phyloP scores from a whole-genome alignment of 2,113 vertebrate species.

The Cettia cetti region DNA sequence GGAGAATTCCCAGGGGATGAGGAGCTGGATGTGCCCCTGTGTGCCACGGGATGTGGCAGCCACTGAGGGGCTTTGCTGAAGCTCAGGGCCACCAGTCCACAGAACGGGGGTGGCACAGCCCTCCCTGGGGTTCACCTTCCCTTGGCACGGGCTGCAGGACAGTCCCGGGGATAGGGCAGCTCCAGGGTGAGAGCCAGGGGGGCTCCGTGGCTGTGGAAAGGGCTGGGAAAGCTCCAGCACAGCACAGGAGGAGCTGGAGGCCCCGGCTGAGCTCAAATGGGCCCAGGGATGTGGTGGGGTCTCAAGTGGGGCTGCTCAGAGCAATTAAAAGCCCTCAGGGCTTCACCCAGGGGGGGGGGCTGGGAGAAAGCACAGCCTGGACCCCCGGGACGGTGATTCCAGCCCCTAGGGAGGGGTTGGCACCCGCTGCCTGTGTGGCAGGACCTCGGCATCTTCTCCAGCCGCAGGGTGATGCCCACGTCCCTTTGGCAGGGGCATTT shows the following conservation, averaged over 20 bases:
- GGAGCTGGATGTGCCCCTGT: fast-evolving
- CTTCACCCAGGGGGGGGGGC: not conserved
- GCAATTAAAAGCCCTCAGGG: not conserved
- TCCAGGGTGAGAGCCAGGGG: not conserved
- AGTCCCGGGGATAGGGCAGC: not conserved
- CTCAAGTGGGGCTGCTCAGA: not conserved
- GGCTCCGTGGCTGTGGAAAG: fast-evolving
- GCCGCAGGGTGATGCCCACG: fast-evolving
- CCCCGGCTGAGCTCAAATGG: not conserved
- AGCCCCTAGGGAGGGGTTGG: too few relatives aligned
- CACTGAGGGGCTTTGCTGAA: not conserved
- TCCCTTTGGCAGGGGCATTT: not conserved
- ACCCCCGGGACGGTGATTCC: not conserved
- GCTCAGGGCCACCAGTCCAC: not conserved
- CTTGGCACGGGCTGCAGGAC: not conserved
- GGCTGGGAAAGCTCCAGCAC: not conserved
- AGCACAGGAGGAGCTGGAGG: fast-evolving
- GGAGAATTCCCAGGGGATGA: not conserved
- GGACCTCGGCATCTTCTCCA: not conserved
- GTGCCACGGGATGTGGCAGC: not conserved
- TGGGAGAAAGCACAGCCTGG: not conserved
- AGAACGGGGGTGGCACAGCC: fast-evolving
- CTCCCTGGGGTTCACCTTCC: not conserved
- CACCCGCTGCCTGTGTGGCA: not conserved
- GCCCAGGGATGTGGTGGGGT: not conserved